Conservation (phyloP, 2,797 vertebrate species). For the Cyprinodon diabolis region DNA sequence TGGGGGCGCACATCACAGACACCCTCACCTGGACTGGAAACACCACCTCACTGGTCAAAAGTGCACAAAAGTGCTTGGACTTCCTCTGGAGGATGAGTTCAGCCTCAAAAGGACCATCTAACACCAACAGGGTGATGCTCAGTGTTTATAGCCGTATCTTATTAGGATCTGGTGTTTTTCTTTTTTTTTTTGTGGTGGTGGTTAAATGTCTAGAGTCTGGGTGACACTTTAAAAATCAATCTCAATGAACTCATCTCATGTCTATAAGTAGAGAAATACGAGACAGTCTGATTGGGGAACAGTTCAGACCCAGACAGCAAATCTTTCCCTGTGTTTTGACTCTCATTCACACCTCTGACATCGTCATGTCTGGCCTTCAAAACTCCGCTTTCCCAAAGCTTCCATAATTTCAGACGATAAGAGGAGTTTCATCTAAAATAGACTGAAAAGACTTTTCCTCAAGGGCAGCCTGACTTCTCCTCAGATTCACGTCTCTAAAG, state of each 20-base stretch:
- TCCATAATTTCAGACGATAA: conserved; percentile 34
- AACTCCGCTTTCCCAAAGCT: conserved; percentile 41
- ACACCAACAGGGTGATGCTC: too few species aligned
- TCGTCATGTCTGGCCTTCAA: conserved; percentile 49
- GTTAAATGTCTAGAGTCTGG: too few species aligned
- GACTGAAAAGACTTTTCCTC: conserved; percentile 32
- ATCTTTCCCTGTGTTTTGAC: conserved; percentile 12
- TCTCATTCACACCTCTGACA: conserved; percentile 42
- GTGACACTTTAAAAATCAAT: background rate
- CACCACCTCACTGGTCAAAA: too few species aligned
- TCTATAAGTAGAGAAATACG: background rate
- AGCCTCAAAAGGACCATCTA: too few species aligned
- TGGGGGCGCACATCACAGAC: too few species aligned
- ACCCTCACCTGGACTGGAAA: too few species aligned
- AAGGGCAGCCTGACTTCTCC: conserved; percentile 14
- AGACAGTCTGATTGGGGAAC: conserved; percentile 20
- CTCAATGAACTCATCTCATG: background rate
- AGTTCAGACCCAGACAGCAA: conserved; percentile 17
- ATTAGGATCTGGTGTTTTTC: too few species aligned
- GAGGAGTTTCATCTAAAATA: conserved; percentile 33
- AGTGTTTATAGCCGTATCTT: too few species aligned
- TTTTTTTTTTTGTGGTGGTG: too few species aligned
- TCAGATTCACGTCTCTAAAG: background rate
- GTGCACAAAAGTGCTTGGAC: too few species aligned
- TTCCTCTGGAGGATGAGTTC: too few species aligned